Conservation (phyloP, 2,888 invertebrate species). For the Myopa testacea region DNA sequence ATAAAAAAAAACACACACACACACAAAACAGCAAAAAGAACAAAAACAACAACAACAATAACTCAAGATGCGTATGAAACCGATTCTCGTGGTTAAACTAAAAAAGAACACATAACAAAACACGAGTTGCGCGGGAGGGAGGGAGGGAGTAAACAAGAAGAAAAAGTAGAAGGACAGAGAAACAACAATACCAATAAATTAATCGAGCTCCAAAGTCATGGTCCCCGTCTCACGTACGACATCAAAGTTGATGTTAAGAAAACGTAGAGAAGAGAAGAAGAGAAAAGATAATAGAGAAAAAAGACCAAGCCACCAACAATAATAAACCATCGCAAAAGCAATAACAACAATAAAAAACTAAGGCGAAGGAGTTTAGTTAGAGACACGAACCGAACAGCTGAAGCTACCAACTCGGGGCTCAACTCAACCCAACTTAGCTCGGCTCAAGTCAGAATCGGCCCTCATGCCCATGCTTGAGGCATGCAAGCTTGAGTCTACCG, state of each 20-base stretch:
- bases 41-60: too few species aligned
- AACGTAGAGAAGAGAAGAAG: neutral
- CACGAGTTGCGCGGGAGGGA: neutral
- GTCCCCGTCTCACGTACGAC: slow-evolving; percentile 23
- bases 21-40: too few species aligned
- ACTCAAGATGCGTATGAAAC: neutral
- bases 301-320: neutral
- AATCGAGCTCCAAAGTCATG: slow-evolving; percentile 33
- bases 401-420: slow-evolving; percentile 13
- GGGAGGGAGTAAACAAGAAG: neutral
- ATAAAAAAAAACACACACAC: too few species aligned
- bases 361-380: neutral
- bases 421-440: neutral
- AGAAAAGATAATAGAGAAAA: neutral
- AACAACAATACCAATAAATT: slow-evolving; percentile 15
- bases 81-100: neutral
- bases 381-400: slow-evolving; percentile 32
- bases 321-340: slow-evolving; percentile 8
- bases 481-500: too few species aligned
- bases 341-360: neutral
- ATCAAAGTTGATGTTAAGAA: neutral
- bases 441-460: neutral
- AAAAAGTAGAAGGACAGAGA: neutral
- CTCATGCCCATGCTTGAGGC: neutral
- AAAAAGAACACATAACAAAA: neutral